A percentile compares a stretch with the other conserved stretches of the same genome.
phyloP scores from a whole-genome alignment of 2,888 invertebrate genomes.

The Polylopha cassiicola region DNA sequence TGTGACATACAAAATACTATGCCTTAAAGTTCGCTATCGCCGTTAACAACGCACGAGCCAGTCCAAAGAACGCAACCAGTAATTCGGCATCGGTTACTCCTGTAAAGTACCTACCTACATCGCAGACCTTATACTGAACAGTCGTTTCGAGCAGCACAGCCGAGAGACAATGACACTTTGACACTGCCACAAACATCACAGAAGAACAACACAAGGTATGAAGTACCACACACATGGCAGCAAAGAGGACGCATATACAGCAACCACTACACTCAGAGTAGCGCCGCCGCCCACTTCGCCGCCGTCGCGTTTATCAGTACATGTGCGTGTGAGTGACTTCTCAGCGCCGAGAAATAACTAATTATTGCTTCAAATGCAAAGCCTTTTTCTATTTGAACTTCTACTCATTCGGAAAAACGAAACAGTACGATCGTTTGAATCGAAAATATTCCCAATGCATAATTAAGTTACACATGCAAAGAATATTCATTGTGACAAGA shows the following conservation, averaged over 20 bases:
- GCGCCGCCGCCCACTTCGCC: constrained; percentile 69
- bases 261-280: constrained; percentile 53
- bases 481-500: constrained; percentile 24
- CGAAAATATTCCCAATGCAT: constrained; percentile 9
- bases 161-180: constrained; percentile 60
- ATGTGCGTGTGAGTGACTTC: constrained; percentile 81
- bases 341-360: constrained; percentile 48
- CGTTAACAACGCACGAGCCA: constrained; percentile 54
- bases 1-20: constrained; percentile 72
- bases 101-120: constrained; percentile 54
- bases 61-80: constrained; percentile 61
- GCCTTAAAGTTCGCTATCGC: constrained; percentile 68
- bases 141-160: constrained; percentile 53
- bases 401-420: constrained; percentile 6
- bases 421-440: constrained; percentile 6
- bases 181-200: constrained; percentile 69
- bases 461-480: constrained; percentile 19
- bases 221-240: constrained; percentile 57
- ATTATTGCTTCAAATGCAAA: constrained; percentile 35
- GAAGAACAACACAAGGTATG: constrained; percentile 67
- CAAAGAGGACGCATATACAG: constrained; percentile 38
- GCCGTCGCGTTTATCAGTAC: constrained; percentile 80
- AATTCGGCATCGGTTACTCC: constrained; percentile 52
- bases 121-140: constrained; percentile 49
- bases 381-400: constrained; percentile 44